Evolutionary conservation across 2,888 invertebrate species (phyloP), one percentile per base, ranked within the genome.

Genomic region (Nephrotoma flavescens): DNA sequence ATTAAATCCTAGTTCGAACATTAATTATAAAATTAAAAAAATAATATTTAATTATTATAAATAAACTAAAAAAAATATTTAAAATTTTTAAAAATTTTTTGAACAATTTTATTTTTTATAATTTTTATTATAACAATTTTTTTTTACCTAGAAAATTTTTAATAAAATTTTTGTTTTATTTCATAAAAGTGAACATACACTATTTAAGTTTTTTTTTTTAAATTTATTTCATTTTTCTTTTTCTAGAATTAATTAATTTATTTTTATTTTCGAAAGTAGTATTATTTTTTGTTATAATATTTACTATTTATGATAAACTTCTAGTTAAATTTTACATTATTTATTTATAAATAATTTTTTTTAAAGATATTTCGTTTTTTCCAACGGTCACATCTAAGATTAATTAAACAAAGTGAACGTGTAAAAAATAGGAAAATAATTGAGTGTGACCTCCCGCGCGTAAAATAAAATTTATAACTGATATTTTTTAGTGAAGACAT

Each of bases 81-180:
- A 87, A 86, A 87, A 87, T 84, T 84, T 84, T 84, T 84, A n/a
- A 88, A 86, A 87, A 86, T 87, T 87, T 83, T 86, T 84, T 86
- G 85, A 87, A 87, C 85, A 83, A 71, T 57, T 87, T 84, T 86
- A 57, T 86, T 86, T 42, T 86, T 87, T 87, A 19, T 31, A 86
- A 87, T 87, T 85, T 86, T 88, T 88, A 88, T 86, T 88, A 87
- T 87, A 87, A 89, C 88, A 86, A 86, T 87, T 87, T 84, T 83
- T n/a, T 87, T 52, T 86, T 87, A 71, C 71, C 71, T 71, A 71
- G 71, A 71, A 71, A 71, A 71, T 71, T 71, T 71, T 71, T 71
- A 71, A 71, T 71, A 71, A 71, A 71, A 42, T 86, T 83, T 86
- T 86, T 86, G 15, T 31, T 19, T 86, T 45, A 44, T 52, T 86